These are phyloP conservation scores for Hofmannophila pseudospretella DNA, from an alignment of 2,888 invertebrate genomes.

Conservation along the genomic window DNA sequence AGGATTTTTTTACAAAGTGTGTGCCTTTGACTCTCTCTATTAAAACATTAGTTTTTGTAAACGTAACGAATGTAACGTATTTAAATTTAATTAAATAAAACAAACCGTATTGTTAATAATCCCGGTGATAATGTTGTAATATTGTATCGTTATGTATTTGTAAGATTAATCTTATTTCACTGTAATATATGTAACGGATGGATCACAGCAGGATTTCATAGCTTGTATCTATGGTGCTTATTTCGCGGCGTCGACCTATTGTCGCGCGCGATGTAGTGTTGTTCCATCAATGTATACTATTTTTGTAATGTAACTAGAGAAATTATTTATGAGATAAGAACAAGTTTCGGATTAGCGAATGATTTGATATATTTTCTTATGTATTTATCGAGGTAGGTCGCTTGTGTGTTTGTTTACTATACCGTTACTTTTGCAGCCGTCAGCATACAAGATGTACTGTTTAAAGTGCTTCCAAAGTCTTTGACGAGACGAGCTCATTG, in stretches of 20 bases:
- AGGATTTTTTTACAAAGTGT: conserved; percentile 61
- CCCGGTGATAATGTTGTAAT: conserved; percentile 79
- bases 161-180: conserved; percentile 67
- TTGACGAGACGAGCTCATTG: conserved; percentile 3
- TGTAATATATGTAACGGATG: conserved; percentile 70
- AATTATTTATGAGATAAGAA: conserved; percentile 77
- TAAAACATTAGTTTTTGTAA: conserved; percentile 64
- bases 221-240: conserved; percentile 53
- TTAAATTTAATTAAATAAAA: conserved; percentile 50
- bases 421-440: conserved; percentile 57
- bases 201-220: conserved; percentile 54
- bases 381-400: conserved; percentile 62
- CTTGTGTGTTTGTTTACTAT: conserved; percentile 70
- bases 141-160: conserved; percentile 77
- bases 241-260: neutral
- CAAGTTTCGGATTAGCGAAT: conserved; percentile 66
- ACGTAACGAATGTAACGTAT: conserved; percentile 70
- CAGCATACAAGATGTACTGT: conserved; percentile 25
- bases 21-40: conserved; percentile 75
- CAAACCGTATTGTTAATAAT: conserved; percentile 74
- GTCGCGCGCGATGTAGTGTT: conserved; percentile 7
- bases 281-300: conserved; percentile 70
- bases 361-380: conserved; percentile 70
- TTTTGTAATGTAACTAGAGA: conserved; percentile 76
- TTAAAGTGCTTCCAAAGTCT: conserved; percentile 10